A percentile compares a stretch with the other conserved stretches of the same genome.
Conservation (phyloP, 1,140 invertebrate species). For the Paramacrobiotus metropolitanus region DNA sequence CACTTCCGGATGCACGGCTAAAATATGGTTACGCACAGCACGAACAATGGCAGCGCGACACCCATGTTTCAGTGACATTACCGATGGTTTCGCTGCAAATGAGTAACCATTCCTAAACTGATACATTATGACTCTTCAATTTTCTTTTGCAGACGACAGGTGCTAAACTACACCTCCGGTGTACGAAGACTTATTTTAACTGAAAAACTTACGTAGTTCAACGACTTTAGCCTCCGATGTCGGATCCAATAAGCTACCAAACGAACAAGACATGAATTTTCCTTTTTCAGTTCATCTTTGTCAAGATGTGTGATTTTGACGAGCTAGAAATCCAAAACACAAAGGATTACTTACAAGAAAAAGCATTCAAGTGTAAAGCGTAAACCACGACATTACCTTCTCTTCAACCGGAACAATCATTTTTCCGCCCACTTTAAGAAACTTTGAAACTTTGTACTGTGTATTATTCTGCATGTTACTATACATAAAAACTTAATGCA, state of each 20-base stretch:
- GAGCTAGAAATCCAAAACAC: constrained; percentile 25
- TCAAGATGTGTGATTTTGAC: constrained; percentile 38
- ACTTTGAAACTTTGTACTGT: too few species aligned
- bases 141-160: too few species aligned
- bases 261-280: constrained; percentile 47
- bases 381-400: too few species aligned
- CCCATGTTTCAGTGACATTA: constrained; percentile 31
- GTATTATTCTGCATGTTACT: too few species aligned
- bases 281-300: constrained; percentile 34
- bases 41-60: constrained; percentile 33
- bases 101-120: constrained; percentile 15
- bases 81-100: constrained; percentile 31
- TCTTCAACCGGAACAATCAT: constrained; percentile 9
- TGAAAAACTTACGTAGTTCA: too few species aligned
- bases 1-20: constrained; percentile 28
- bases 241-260: constrained; percentile 30
- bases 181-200: too few species aligned
- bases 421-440: constrained; percentile 32
- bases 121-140: too few species aligned
- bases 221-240: too few species aligned
- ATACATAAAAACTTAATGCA: too few species aligned
- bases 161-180: too few species aligned
- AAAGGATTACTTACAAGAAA: constrained; percentile 13
- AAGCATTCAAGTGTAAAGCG: constrained; percentile 2
- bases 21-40: constrained; percentile 30